These are phyloP conservation scores for Urocolius indicus DNA, from an alignment of 2,113 vertebrate genomes.

Conservation along the genomic window DNA sequence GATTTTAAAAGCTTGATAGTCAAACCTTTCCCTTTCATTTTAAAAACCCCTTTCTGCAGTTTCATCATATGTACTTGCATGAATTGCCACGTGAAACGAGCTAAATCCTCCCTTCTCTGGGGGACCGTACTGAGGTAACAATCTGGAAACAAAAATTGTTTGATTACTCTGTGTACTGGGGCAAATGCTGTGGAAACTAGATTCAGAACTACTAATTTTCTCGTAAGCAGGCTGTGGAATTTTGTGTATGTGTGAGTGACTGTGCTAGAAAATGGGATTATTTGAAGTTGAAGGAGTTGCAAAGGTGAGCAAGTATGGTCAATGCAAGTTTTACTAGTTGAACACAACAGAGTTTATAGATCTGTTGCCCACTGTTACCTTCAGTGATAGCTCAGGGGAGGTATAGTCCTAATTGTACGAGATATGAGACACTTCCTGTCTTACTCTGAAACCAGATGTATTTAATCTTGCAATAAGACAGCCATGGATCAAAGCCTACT, in stretches of 20 bases:
- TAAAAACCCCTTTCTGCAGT: neutral
- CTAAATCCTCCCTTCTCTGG: neutral
- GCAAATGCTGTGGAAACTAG: neutral
- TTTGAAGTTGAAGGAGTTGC: neutral
- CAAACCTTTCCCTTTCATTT: neutral
- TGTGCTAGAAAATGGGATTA: neutral
- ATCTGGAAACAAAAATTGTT: neutral
- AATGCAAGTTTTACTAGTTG: neutral
- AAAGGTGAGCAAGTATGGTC: neutral
- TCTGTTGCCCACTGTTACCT: neutral
- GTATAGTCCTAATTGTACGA: neutral
- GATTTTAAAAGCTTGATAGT: neutral
- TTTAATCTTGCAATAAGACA: neutral
- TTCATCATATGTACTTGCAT: neutral
- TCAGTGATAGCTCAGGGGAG: neutral
- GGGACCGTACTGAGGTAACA: neutral
- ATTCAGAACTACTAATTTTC: neutral
- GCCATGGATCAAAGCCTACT: neutral
- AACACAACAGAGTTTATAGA: neutral
- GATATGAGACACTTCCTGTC: neutral
- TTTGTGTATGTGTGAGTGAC: neutral
- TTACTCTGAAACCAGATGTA: rapidly evolving
- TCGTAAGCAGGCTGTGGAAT: neutral
- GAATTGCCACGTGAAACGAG: neutral
- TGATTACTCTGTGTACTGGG: neutral